These are phyloP conservation scores for Astreopora myriophthalma DNA, from an alignment of 64 coral and sea anemone genomes.

Conservation along the genomic window DNA sequence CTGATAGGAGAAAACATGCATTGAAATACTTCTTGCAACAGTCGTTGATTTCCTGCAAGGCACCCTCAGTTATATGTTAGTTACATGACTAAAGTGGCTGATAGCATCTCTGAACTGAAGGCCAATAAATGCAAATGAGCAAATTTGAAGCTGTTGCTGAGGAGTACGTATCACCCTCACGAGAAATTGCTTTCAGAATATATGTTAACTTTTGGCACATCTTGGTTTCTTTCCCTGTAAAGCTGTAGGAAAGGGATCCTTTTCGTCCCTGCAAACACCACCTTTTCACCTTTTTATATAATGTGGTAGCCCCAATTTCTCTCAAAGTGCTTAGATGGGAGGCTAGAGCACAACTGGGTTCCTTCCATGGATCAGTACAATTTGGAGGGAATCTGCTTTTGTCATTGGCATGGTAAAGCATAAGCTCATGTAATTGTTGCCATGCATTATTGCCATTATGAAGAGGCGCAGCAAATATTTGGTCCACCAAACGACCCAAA, in stretches of 20 bases:
- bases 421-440: constrained; percentile 36
- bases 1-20: constrained; percentile 4
- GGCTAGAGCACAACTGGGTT: constrained; percentile 34
- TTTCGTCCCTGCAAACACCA: constrained; percentile 43
- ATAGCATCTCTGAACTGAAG: neutral
- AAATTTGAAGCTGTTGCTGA: neutral
- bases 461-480: constrained; percentile 49
- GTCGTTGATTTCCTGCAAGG: no score
- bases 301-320: constrained; percentile 39
- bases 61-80: neutral
- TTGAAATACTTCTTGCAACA: constrained; percentile 61
- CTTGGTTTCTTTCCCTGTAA: neutral
- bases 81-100: neutral
- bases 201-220: neutral
- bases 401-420: constrained; percentile 16
- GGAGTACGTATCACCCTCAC: neutral
- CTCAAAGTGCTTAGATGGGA: constrained; percentile 36
- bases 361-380: constrained; percentile 1
- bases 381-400: constrained; percentile 19
- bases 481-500: constrained; percentile 26
- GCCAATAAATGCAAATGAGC: constrained; percentile 47
- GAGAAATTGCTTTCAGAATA: neutral
- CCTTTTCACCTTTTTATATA: constrained; percentile 58
- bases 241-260: neutral
- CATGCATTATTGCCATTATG: constrained; percentile 76